Evolutionary conservation across 2,888 invertebrate species (phyloP).

Genomic region (Drosophila recens): DNA sequence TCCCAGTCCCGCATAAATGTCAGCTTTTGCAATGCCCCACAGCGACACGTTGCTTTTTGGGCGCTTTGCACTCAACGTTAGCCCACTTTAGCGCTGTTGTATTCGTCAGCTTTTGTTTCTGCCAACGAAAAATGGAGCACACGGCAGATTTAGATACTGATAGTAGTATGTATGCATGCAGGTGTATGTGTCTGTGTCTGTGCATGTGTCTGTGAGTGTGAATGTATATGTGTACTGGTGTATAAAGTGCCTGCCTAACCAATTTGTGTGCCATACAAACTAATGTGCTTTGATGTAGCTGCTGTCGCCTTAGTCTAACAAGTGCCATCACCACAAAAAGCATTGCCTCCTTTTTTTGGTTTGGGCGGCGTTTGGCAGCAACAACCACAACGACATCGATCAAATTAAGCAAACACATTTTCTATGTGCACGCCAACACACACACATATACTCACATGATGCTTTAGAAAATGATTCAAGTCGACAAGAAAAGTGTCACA

Average conservation of each 20-base stretch:
- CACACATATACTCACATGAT: constrained; percentile 14
- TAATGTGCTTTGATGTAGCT: constrained; percentile 77
- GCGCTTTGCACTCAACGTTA: constrained; percentile 68
- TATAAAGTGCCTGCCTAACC: constrained; percentile 73
- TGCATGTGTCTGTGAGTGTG: constrained; percentile 25
- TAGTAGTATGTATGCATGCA: constrained; percentile 47
- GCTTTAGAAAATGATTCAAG: constrained; percentile 65
- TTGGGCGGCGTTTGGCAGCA: constrained; percentile 23
- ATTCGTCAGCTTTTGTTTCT: constrained; percentile 62
- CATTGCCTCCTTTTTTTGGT: constrained; percentile 38
- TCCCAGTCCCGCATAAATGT: constrained; percentile 25
- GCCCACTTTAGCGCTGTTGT: constrained; percentile 69
- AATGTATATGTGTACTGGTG: constrained; percentile 47
- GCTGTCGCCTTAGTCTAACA: constrained; percentile 43
- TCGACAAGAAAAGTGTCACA: constrained; percentile 63
- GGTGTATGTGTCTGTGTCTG: constrained; percentile 26
- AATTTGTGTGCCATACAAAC: constrained; percentile 75
- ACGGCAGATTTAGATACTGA: constrained; percentile 76
- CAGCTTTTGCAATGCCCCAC: constrained; percentile 64
- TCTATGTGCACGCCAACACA: constrained; percentile 14
- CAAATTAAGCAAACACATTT: constrained; percentile 72
- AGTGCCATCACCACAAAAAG: constrained; percentile 44
- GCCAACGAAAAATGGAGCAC: constrained; percentile 67
- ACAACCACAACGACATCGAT: constrained; percentile 58
- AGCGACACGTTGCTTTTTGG: constrained; percentile 59